phyloP scores from a whole-genome alignment of 2,797 vertebrate genomes.

The Anableps anableps region DNA sequence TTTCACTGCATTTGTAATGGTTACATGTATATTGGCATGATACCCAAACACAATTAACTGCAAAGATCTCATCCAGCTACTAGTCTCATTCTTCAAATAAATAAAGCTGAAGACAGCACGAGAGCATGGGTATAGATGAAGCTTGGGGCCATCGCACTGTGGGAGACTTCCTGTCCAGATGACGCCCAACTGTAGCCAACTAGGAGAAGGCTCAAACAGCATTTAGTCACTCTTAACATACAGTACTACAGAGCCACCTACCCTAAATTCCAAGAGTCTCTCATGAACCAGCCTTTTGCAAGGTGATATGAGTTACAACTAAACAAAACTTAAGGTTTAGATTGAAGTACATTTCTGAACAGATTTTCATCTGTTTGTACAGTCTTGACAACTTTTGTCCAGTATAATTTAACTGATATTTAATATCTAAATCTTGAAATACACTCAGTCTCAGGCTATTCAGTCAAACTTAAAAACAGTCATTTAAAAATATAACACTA shows the following conservation, averaged over 20 bases:
- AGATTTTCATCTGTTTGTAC: neutral
- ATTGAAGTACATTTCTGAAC: neutral
- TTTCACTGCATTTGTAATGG: conserved; percentile 60
- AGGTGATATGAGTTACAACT: neutral
- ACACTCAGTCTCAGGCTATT: neutral
- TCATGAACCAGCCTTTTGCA: neutral
- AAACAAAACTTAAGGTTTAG: neutral
- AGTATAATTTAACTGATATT: neutral
- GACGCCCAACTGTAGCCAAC: conserved; percentile 54
- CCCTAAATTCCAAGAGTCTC: conserved; percentile 12
- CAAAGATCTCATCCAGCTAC: conserved; percentile 47
- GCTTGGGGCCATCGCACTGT: conserved; percentile 46
- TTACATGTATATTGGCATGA: conserved; percentile 50
- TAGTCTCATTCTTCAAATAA: conserved; percentile 57
- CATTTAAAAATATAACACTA: neutral
- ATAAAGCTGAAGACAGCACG: conserved; percentile 46
- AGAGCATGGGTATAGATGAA: conserved; percentile 37
- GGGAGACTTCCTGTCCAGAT: conserved; percentile 67
- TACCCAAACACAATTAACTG: conserved; percentile 59
- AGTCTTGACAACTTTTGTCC: neutral
- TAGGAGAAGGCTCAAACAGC: conserved; percentile 28
- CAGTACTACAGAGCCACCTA: conserved; percentile 6
- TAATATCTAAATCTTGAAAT: neutral
- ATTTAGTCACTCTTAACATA: conserved; percentile 10
- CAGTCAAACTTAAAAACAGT: neutral